Base-by-base conservation (phyloP, 2,113 vertebrate genomes). In the Cryptotis parvus region DNA sequence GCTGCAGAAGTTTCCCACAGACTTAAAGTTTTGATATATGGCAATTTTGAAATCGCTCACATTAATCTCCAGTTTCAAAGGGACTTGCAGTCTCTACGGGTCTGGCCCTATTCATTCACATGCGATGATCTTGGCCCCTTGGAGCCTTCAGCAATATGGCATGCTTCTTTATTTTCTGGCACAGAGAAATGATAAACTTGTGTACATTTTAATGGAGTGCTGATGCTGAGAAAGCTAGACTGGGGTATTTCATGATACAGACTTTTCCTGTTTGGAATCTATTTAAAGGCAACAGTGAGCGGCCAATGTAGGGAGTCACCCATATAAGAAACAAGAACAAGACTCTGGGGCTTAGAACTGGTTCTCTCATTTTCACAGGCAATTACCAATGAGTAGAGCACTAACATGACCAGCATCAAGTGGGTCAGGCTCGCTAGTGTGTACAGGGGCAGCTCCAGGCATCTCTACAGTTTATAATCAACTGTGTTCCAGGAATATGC, bases 1-100 rank as follows among this genome's bases (percentile, higher is more conserved):
- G 76, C 69, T 87, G 29, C 31, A 80, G 49, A 95, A 93, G 69
- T 95, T 96, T 95, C 93, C 77, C 91, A 95, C 81, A 45, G 89
- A 91, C 80, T 92, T 88, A 78, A 87, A 92, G 87, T 94, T 96
- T 86, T 96, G 79, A 70, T 87, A 70, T 76, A 88, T n/a, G 86
- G 72, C 65, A 76, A 81, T 79, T 95, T 84, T 92, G 73, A 96
- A 94, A 94, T 84, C 92, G 73, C 27, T 91, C 73, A 66, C 63
- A 93, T 94, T 90, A 92, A 90, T 90, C 85, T 90, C 31, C n/a
- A 88, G 74, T 93, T 87, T 91, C 55, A 95, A n/a, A 86, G 72
- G n/a, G 84, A 70, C 35, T 14, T 83, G 33, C 14, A n/a, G 89
- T 84, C 70, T 88, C 26, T 24, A 35, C 49, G 26, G 26, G n/a